Evolutionary conservation across 2,113 vertebrate species (phyloP).

Genomic region (Barnardius zonarius): DNA sequence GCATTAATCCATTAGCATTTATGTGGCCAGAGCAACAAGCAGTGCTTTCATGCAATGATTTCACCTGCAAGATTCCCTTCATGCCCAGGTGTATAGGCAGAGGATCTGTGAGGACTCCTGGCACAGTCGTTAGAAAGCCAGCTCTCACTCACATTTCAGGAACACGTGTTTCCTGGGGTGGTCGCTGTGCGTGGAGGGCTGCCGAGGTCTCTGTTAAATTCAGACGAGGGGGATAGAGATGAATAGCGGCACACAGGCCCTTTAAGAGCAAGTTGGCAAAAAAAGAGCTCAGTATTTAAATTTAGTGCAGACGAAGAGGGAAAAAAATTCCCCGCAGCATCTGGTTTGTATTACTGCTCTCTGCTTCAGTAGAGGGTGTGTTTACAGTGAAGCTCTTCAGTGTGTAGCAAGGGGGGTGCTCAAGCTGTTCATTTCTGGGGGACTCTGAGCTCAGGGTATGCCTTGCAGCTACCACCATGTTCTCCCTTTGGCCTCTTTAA

Average conservation of each 20-base stretch:
- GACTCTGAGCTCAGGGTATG: background rate
- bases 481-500: background rate
- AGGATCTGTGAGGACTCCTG: background rate
- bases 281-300: constrained; percentile 68
- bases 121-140: background rate
- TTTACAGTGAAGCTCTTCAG: constrained; percentile 45
- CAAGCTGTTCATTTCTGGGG: background rate
- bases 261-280: constrained; percentile 72
- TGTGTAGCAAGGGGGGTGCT: background rate
- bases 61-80: background rate
- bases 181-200: accelerated
- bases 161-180: accelerated
- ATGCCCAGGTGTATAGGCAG: background rate
- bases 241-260: constrained; percentile 22
- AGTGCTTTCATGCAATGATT: background rate
- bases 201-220: background rate
- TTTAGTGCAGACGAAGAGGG: constrained; percentile 66
- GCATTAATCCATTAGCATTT: background rate
- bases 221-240: background rate
- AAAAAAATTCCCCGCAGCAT: constrained; percentile 65
- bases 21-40: background rate
- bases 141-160: background rate
- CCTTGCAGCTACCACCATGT: background rate
- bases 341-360: constrained; percentile 75
- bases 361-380: constrained; percentile 59